Evolutionary conservation across 1,140 invertebrate species (phyloP).

Genomic region (Anthonomus grandis): DNA sequence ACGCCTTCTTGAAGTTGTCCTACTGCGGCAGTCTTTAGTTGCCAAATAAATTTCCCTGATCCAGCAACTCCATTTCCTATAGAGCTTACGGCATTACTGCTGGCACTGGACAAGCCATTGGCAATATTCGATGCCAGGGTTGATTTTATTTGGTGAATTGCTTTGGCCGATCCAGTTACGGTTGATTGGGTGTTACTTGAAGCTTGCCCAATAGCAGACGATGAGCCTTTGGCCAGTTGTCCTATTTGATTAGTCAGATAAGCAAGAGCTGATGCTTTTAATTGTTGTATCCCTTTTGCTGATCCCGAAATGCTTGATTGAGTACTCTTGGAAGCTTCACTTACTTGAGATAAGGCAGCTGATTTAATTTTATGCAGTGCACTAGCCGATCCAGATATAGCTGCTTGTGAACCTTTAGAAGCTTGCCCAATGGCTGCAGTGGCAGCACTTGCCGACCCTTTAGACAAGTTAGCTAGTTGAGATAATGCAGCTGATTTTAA

Average conservation of each 20-base stretch:
- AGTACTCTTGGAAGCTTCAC: not conserved
- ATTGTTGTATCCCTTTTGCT: not conserved
- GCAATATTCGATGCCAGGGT: not conserved
- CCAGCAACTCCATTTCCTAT: not conserved
- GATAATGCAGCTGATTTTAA: conserved; percentile 1
- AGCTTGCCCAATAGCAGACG: not conserved
- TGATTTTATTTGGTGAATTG: conserved; percentile 1
- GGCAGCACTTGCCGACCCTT: not conserved
- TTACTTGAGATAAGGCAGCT: not conserved
- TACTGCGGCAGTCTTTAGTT: conserved; percentile 2
- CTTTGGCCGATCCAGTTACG: not conserved
- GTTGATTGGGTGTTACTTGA: not conserved
- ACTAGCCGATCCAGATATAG: conserved; percentile 1
- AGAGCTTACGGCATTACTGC: not conserved
- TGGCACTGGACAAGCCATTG: conserved; percentile 2
- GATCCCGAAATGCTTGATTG: not conserved
- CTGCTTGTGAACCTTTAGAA: not conserved
- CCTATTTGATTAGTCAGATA: not conserved
- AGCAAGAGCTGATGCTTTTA: no score
- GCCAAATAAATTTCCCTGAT: conserved; percentile 3
- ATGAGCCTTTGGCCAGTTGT: not conserved
- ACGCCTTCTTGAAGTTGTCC: conserved; percentile 5
- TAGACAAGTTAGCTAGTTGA: not conserved
- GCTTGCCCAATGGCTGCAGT: not conserved
- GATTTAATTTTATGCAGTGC: not conserved